Conservation (phyloP, 1,140 invertebrate genomes). For the Wasmannia auropunctata region DNA sequence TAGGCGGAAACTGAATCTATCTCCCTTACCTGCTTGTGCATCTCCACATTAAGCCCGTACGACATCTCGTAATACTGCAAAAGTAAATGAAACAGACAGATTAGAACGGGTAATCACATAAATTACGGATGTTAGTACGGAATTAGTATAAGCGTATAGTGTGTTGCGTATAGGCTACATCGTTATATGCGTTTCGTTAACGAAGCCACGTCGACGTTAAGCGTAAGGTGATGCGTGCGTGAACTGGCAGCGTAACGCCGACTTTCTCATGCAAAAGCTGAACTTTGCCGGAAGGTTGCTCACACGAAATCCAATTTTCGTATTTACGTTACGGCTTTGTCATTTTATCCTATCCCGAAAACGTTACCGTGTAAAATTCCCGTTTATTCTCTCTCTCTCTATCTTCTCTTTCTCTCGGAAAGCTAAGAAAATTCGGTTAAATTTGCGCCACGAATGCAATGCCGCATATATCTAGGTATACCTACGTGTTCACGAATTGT, state of each 20-base stretch:
- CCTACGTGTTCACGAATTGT: not conserved
- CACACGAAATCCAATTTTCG: slow-evolving; percentile 33
- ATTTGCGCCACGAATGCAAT: slow-evolving; percentile 18
- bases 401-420: not conserved
- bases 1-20: not conserved
- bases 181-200: slow-evolving; percentile 37
- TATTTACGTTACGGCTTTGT: slow-evolving; percentile 26
- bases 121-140: slow-evolving; percentile 21
- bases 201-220: slow-evolving; percentile 49
- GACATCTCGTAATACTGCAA: slow-evolving; percentile 99
- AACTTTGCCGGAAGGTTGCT: slow-evolving; percentile 47
- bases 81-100: slow-evolving; percentile 75
- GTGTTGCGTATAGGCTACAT: slow-evolving; percentile 1
- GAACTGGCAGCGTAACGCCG: slow-evolving; percentile 41
- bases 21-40: slow-evolving; percentile 99
- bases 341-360: slow-evolving; percentile 7
- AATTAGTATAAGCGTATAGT: slow-evolving; percentile 48
- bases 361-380: slow-evolving; percentile 3
- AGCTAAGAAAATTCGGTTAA: not conserved
- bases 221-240: slow-evolving; percentile 46
- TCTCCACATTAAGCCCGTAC: slow-evolving; percentile 99
- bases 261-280: slow-evolving; percentile 53
- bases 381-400: slow-evolving; percentile 6
- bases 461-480: too few relatives aligned
- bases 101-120: slow-evolving; percentile 40